Conservation (phyloP, 2,113 vertebrate species). For the Epinephelus lanceolatus region DNA sequence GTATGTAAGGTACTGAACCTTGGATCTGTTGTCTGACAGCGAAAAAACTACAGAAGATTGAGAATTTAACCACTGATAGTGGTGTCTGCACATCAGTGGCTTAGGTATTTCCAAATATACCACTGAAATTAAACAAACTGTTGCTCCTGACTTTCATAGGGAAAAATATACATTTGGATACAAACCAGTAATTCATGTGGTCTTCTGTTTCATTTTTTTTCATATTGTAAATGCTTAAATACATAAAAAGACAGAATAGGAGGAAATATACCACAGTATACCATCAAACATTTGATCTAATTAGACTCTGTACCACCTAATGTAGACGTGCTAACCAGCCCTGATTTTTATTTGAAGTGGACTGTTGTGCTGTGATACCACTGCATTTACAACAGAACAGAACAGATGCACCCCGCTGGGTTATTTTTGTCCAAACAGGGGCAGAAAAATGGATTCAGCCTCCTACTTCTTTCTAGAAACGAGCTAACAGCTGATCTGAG, state of each 20-base stretch:
- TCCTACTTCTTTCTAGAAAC: conserved; percentile 21
- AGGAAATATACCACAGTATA: not conserved
- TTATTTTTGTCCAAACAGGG: conserved; percentile 29
- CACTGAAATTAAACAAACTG: too few species aligned
- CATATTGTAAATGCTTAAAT: not conserved
- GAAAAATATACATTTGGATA: not conserved
- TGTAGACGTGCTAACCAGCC: not conserved
- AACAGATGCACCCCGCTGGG: not conserved
- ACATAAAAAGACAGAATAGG: not conserved
- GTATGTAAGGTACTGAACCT: not conserved
- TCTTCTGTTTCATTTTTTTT: not conserved
- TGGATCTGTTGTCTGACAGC: not conserved
- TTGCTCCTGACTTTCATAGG: not conserved
- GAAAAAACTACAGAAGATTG: not conserved
- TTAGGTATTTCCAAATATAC: not conserved
- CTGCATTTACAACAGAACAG: conserved; percentile 3
- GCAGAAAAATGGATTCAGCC: conserved; percentile 9
- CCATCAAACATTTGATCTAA: not conserved
- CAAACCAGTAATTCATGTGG: too few species aligned
- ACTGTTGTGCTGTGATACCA: not conserved
- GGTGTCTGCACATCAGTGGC: not conserved
- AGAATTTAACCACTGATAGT: not conserved
- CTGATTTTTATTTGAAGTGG: conserved; percentile 4
- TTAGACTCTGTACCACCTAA: not conserved
- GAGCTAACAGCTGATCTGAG: conserved; percentile 32